Evolutionary conservation across 53 echinoderm and acorn worm genomes (phyloP).

Genomic region (Henricia sp.): DNA sequence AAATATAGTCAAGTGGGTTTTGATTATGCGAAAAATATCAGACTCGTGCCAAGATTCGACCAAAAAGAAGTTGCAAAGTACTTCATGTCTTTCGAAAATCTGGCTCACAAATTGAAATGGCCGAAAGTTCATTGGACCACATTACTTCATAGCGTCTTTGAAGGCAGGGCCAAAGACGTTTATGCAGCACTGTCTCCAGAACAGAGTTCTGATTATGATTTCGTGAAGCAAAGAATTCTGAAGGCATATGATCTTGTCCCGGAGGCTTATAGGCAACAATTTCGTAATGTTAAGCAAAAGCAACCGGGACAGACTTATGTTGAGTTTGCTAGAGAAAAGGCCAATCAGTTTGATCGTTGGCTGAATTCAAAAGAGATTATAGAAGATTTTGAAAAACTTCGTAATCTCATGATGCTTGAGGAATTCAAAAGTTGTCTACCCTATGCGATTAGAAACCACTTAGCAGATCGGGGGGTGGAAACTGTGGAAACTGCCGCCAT

Average conservation of each 20-base stretch:
- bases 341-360: conserved; percentile 67
- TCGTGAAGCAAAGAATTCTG: conserved; percentile 53
- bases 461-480: conserved; percentile 40
- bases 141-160: conserved; percentile 65
- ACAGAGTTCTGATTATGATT: conserved; percentile 65
- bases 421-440: conserved; percentile 60
- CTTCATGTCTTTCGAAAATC: conserved; percentile 64
- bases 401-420: conserved; percentile 58
- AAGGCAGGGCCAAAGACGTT: conserved; percentile 67
- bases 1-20: not conserved
- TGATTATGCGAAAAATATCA: conserved; percentile 55
- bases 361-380: conserved; percentile 35
- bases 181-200: conserved; percentile 58
- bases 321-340: conserved; percentile 64
- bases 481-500: conserved; percentile 55
- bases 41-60: conserved; percentile 62
- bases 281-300: conserved; percentile 45
- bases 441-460: conserved; percentile 52
- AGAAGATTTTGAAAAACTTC: conserved; percentile 45
- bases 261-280: conserved; percentile 73
- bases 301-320: conserved; percentile 59
- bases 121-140: conserved; percentile 59
- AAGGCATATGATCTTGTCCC: conserved; percentile 76
- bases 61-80: conserved; percentile 56
- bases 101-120: conserved; percentile 68